Evolutionary conservation across 2,888 invertebrate genomes (phyloP).

Genomic region (Ichneumon xanthorius): DNA sequence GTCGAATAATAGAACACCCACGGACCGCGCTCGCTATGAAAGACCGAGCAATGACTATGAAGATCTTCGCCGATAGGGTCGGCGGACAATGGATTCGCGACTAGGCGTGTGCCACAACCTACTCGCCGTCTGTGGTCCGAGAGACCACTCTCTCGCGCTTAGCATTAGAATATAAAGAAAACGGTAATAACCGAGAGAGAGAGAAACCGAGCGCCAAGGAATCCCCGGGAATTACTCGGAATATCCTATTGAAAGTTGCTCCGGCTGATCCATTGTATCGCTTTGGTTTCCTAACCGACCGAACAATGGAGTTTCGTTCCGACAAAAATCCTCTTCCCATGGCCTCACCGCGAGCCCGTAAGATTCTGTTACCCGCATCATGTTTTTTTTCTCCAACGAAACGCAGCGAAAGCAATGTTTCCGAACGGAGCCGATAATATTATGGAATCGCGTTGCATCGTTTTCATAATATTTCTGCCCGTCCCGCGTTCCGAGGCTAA

Average conservation of each 20-base stretch:
- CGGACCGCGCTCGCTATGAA: constrained; percentile 60
- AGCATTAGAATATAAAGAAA: constrained; percentile 64
- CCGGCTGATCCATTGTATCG: constrained; percentile 71
- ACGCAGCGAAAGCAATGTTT: constrained; percentile 33
- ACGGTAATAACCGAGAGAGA: constrained; percentile 61
- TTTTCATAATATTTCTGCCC: constrained; percentile 40
- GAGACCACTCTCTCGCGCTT: constrained; percentile 53
- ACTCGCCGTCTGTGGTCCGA: constrained; percentile 60
- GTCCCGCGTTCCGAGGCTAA: not conserved
- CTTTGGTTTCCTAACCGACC: constrained; percentile 70
- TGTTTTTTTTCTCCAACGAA: constrained; percentile 32
- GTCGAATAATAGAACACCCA: constrained; percentile 68
- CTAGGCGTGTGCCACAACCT: constrained; percentile 69
- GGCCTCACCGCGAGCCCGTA: constrained; percentile 56
- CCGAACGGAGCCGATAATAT: constrained; percentile 70
- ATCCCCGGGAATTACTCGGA: constrained; percentile 67
- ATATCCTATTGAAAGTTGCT: constrained; percentile 66
- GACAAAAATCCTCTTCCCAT: constrained; percentile 70
- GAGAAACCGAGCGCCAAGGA: constrained; percentile 33
- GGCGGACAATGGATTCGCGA: constrained; percentile 69
- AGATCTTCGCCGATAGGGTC: constrained; percentile 67
- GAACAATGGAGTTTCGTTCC: constrained; percentile 75
- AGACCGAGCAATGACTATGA: constrained; percentile 65
- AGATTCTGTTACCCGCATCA: constrained; percentile 57
- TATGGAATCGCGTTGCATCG: constrained; percentile 60